These are phyloP conservation scores for Lomographa bimaculata DNA, from an alignment of 2,888 invertebrate genomes.

Conservation along the genomic window DNA sequence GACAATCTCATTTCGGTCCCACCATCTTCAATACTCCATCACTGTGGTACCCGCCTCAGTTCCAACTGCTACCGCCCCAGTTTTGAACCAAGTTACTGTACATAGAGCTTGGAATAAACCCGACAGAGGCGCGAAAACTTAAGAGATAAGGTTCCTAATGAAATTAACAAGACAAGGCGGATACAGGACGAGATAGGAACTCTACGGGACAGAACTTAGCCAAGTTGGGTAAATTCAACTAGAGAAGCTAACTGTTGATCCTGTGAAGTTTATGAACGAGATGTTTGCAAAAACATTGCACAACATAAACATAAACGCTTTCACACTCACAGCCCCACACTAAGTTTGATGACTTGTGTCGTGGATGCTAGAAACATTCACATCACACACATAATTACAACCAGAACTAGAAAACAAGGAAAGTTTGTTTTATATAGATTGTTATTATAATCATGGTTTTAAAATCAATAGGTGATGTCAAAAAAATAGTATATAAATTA, in stretches of 20 bases:
- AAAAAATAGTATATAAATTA: too few relatives aligned
- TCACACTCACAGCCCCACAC: too few relatives aligned
- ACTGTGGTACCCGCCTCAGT: neutral
- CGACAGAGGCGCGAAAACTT: conserved; percentile 11
- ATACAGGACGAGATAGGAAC: neutral
- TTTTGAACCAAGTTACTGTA: conserved; percentile 12
- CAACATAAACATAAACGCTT: too few relatives aligned
- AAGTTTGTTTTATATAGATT: too few relatives aligned
- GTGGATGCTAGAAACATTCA: too few relatives aligned
- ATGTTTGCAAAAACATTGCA: too few relatives aligned
- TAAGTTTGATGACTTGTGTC: too few relatives aligned
- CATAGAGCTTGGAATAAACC: conserved; percentile 12
- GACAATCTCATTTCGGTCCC: neutral
- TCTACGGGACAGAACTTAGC: neutral
- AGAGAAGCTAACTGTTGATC: conserved; percentile 1
- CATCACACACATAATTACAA: too few relatives aligned
- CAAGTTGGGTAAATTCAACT: neutral
- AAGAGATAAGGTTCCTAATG: conserved; percentile 5
- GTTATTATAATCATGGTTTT: too few relatives aligned
- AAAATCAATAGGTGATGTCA: too few relatives aligned
- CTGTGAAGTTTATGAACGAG: neutral
- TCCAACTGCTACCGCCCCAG: conserved; percentile 16
- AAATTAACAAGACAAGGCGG: conserved; percentile 11
- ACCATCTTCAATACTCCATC: neutral
- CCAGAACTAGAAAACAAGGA: too few relatives aligned